Evolutionary conservation across 2,888 invertebrate species (phyloP), one percentile per base, ranked within the genome.

Genomic region (Pristionchus arcanus): DNA sequence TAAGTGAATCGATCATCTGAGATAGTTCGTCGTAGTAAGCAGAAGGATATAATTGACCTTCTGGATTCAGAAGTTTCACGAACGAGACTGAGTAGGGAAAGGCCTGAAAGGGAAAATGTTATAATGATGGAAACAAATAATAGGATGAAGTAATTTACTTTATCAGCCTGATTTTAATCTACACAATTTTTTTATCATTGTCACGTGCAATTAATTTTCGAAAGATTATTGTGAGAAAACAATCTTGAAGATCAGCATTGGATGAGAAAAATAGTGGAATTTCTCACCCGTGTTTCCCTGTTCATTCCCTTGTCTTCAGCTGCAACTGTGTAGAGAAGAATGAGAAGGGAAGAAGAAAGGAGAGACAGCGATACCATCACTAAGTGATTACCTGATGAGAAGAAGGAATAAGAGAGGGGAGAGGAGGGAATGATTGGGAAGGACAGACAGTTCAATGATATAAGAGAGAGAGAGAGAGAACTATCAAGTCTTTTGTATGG

Each of bases 21-120:
- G 90, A 90, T 49, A 92, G 91, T 90, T 92, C 92, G 89, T 92
- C 92, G 74, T 92, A 92, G 77, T 92, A 92, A 4, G 92, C 91
- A 42, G 90, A 89, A 11, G 81, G 81, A 49, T 81, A 81, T 28
- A 92, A 66, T 71, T 91, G 91, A 55, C 92, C 90, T 90, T 92
- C 91, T 71, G 92, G 92, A n/a, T 92, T 92, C 42, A 93, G 88
- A 92, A 93, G 93, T 34, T 92, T 90, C 37, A 92, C 92, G 90
- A 91, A 92, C 3, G 92, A 91, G 31, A 93, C 91, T 66, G 93
- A 93, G 91, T 93, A 93, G 7, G 93, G 93, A 85, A 93, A 93
- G 81, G 91, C 92, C 93, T 93, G 92, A 90, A 93, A n/a, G n/a
- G n/a, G n/a, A n/a, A n/a, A n/a, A 59, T 31, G 34, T 9, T 1